These are phyloP conservation scores for Meteorus colon DNA, from an alignment of 2,888 invertebrate genomes.

Conservation along the genomic window DNA sequence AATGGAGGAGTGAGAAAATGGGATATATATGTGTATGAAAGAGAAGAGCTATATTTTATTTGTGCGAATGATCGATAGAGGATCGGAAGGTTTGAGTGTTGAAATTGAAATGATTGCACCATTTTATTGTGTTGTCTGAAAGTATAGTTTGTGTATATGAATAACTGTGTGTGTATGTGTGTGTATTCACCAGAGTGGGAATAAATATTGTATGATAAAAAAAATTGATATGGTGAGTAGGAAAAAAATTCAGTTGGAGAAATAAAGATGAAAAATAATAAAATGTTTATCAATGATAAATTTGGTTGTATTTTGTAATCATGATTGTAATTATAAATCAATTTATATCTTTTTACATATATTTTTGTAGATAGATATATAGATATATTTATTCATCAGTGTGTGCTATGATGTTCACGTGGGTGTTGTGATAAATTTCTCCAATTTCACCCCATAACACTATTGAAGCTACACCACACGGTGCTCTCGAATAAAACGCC, in stretches of 20 bases:
- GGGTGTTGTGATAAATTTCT: not conserved
- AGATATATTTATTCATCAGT: too few species aligned
- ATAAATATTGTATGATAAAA: too few species aligned
- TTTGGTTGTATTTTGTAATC: too few species aligned
- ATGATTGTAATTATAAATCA: too few species aligned
- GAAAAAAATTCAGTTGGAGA: too few species aligned
- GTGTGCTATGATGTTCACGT: too few species aligned
- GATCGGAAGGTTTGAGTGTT: conserved; percentile 3
- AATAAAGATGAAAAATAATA: too few species aligned
- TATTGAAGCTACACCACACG: conserved; percentile 9
- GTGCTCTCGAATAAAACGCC: not conserved
- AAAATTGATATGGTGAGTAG: too few species aligned
- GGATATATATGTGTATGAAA: not conserved
- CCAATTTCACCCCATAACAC: not conserved
- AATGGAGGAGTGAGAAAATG: not conserved
- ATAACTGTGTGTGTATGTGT: not conserved
- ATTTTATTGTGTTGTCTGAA: not conserved
- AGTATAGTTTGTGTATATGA: not conserved
- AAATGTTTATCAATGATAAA: too few species aligned
- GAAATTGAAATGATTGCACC: not conserved
- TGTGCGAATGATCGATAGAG: conserved; percentile 12
- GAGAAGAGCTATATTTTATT: conserved; percentile 6
- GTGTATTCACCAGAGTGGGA: too few species aligned
- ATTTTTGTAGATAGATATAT: too few species aligned
- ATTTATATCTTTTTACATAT: too few species aligned